These are phyloP conservation scores for Nothoprocta pentlandii DNA, from an alignment of 2,113 vertebrate genomes.

Conservation along the genomic window DNA sequence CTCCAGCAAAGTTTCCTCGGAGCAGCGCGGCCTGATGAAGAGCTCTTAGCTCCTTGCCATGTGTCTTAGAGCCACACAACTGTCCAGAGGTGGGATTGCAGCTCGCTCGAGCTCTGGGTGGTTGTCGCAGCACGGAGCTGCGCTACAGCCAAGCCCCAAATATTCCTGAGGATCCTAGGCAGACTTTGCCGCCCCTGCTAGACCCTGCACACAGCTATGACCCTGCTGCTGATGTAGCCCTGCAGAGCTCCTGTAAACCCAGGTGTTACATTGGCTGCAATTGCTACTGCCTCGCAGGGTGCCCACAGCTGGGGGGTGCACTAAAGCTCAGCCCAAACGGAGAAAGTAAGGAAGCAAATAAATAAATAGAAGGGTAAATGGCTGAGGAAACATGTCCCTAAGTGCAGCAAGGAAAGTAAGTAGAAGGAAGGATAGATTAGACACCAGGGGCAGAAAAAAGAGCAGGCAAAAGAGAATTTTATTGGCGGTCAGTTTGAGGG, in stretches of 20 bases:
- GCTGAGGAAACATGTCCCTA: not conserved
- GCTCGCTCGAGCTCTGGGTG: not conserved
- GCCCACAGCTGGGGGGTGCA: not conserved
- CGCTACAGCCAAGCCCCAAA: not conserved
- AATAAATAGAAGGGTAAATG: slow-evolving; percentile 36
- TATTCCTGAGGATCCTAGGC: not conserved
- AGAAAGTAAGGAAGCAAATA: not conserved
- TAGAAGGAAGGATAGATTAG: not conserved
- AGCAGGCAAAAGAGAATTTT: not conserved
- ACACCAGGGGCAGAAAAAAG: not conserved
- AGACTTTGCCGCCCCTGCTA: not conserved
- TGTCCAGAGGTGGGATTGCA: not conserved
- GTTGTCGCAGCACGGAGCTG: not conserved
- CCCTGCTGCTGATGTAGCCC: not conserved
- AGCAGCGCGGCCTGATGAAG: accelerated
- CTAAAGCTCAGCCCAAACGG: not conserved
- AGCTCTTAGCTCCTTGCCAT: not conserved
- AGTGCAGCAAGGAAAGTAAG: not conserved
- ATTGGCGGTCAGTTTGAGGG: not conserved
- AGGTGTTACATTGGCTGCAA: not conserved
- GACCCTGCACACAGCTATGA: not conserved
- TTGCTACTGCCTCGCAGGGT: not conserved
- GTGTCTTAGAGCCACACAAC: not conserved
- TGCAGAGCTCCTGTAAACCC: not conserved
- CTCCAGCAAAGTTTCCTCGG: not conserved